Conservation (phyloP, 2,888 invertebrate genomes). For the Achlya flavicornis region DNA sequence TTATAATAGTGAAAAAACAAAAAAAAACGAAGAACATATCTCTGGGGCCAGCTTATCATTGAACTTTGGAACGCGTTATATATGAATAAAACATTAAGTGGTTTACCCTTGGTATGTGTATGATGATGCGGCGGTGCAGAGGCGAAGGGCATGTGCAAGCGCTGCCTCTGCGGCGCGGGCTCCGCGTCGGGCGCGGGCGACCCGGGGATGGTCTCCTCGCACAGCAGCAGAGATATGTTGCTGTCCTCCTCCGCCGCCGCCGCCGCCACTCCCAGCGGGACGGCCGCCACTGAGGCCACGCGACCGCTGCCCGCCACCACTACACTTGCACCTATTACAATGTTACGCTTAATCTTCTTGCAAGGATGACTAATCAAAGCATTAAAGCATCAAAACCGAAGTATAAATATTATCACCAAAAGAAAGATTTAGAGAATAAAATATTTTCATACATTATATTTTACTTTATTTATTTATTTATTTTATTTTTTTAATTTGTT, state of each 20-base stretch:
- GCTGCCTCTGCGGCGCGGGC: conserved; percentile 77
- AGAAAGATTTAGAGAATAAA: too few relatives aligned
- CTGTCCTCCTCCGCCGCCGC: conserved; percentile 82
- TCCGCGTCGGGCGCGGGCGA: conserved; percentile 90
- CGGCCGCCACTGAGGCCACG: conserved; percentile 25
- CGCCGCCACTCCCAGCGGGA: conserved; percentile 25
- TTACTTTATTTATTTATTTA: too few relatives aligned
- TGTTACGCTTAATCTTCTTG: conserved; percentile 5
- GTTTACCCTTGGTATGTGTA: conserved; percentile 51
- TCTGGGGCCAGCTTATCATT: too few relatives aligned
- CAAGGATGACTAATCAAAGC: too few relatives aligned
- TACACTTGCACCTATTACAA: conserved; percentile 56
- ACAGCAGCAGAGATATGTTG: conserved; percentile 89
- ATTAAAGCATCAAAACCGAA: too few relatives aligned
- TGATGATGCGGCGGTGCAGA: conserved; percentile 84
- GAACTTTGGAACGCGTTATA: too few relatives aligned
- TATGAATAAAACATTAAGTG: too few relatives aligned
- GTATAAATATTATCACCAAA: too few relatives aligned
- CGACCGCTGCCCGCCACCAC: conserved; percentile 63
- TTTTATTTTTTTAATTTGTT: too few relatives aligned
- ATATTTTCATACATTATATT: too few relatives aligned
- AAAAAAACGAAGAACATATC: too few relatives aligned
- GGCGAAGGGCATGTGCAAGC: conserved; percentile 88
- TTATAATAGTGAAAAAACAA: too few relatives aligned
- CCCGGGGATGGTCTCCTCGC: conserved; percentile 95